These are phyloP conservation scores for Listronotus bonariensis DNA, from an alignment of 1,140 invertebrate species.

Conservation along the genomic window DNA sequence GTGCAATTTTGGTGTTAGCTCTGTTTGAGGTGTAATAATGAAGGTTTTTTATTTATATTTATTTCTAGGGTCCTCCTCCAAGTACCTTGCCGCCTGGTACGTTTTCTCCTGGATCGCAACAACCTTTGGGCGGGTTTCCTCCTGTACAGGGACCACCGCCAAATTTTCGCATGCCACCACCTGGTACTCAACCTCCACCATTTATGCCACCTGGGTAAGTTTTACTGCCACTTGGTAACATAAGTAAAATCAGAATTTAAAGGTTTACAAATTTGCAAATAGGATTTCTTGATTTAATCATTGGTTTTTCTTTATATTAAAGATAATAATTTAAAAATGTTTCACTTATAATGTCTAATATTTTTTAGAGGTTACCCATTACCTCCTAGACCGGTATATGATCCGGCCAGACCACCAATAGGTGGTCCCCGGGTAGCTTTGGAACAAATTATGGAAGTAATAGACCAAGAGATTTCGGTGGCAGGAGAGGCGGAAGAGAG, in stretches of 20 bases:
- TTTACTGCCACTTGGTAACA: not conserved
- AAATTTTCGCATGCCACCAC: conserved; percentile 51
- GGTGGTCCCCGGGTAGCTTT: conserved; percentile 44
- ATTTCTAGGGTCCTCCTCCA: conserved; percentile 19
- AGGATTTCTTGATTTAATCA: too few species aligned
- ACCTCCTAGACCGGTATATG: conserved; percentile 47
- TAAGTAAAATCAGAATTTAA: too few species aligned
- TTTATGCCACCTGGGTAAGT: conserved; percentile 48
- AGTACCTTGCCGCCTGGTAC: conserved; percentile 22
- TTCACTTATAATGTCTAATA: conserved; percentile 3
- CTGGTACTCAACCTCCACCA: conserved; percentile 41
- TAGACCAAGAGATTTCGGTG: conserved; percentile 55
- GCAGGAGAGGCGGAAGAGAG: conserved; percentile 48
- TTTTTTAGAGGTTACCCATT: conserved; percentile 41
- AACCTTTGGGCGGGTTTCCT: conserved; percentile 18
- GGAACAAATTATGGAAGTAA: conserved; percentile 47
- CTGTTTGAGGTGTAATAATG: too few species aligned
- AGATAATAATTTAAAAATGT: conserved; percentile 1
- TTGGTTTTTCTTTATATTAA: too few species aligned
- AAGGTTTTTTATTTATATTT: too few species aligned
- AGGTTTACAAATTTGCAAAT: not conserved
- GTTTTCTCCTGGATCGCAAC: conserved; percentile 36
- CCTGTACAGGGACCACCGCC: conserved; percentile 45
- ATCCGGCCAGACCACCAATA: conserved; percentile 47
- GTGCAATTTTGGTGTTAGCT: too few species aligned